These are phyloP conservation scores for Drosophila trichaetosa DNA, from an alignment of 2,888 invertebrate genomes.

Conservation along the genomic window DNA sequence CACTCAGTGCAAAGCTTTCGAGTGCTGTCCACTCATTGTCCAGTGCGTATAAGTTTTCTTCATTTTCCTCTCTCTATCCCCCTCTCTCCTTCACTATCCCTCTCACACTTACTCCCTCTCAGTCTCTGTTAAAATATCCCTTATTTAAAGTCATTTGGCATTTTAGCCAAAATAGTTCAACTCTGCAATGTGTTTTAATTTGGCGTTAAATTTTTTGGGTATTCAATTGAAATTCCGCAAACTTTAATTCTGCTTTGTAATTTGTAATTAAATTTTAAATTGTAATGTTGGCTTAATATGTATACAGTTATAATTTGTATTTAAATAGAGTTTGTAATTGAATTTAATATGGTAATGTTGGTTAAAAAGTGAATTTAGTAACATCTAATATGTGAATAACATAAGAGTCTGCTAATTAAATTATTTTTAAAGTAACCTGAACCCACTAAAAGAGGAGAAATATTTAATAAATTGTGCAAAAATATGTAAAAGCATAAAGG, in stretches of 20 bases:
- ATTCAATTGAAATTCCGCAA: not conserved
- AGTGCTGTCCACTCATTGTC: constrained; percentile 58
- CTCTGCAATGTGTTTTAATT: constrained; percentile 33
- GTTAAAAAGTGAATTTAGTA: no score
- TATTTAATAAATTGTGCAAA: not conserved
- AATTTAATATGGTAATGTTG: not conserved
- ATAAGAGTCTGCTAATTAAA: not conserved
- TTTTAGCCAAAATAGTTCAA: constrained; percentile 9
- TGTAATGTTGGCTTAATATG: not conserved
- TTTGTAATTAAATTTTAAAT: not conserved
- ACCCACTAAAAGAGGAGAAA: not conserved
- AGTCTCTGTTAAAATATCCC: not conserved
- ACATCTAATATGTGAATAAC: no score
- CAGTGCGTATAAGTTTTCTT: constrained; percentile 41
- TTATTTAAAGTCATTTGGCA: constrained; percentile 19
- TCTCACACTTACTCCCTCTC: constrained; percentile 1
- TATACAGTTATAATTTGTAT: not conserved
- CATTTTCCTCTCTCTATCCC: constrained; percentile 5
- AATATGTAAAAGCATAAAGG: not conserved
- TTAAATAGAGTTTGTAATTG: not conserved
- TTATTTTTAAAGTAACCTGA: not conserved
- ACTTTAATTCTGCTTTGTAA: not conserved
- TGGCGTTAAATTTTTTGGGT: constrained; percentile 7
- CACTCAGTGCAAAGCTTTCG: constrained; percentile 70
- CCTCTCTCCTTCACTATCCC: not conserved